These are phyloP conservation scores for Thamnophis elegans DNA, from an alignment of 2,797 vertebrate genomes.

Conservation along the genomic window DNA sequence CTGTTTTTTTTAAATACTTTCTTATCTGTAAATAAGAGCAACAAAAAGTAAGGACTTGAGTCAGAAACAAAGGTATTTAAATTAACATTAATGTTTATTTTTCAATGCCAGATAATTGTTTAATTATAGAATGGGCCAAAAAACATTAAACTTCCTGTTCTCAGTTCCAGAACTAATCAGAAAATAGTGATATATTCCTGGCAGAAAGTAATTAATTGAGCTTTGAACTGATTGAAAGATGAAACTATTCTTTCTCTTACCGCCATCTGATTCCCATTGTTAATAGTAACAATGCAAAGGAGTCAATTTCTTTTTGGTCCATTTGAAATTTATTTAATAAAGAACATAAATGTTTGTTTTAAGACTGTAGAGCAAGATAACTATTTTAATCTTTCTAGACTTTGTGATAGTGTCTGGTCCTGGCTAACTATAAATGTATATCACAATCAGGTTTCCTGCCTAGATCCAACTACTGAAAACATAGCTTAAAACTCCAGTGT, in stretches of 20 bases:
- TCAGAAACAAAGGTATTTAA: background rate
- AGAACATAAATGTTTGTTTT: slow-evolving; percentile 9
- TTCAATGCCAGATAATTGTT: background rate
- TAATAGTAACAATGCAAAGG: slow-evolving; percentile 40
- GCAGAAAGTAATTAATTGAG: slow-evolving; percentile 17
- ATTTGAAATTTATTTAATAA: slow-evolving; percentile 28
- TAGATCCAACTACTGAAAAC: background rate
- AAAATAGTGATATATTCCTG: background rate
- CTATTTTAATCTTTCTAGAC: background rate
- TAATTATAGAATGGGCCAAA: background rate
- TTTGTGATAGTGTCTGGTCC: slow-evolving; percentile 18
- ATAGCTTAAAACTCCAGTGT: slow-evolving; percentile 33
- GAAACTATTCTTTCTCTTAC: slow-evolving; percentile 31
- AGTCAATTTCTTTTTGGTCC: background rate
- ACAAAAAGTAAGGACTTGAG: background rate
- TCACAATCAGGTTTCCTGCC: slow-evolving; percentile 8
- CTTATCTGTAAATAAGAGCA: background rate
- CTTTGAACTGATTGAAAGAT: slow-evolving; percentile 37
- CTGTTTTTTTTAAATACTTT: background rate
- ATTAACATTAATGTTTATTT: background rate
- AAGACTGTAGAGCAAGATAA: background rate
- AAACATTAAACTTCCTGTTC: background rate
- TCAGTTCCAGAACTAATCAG: background rate
- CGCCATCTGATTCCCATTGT: slow-evolving; percentile 48
- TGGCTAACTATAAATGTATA: slow-evolving; percentile 36